Base-by-base conservation (phyloP, 2,113 vertebrate genomes). In the Sceloporus tristichus region DNA sequence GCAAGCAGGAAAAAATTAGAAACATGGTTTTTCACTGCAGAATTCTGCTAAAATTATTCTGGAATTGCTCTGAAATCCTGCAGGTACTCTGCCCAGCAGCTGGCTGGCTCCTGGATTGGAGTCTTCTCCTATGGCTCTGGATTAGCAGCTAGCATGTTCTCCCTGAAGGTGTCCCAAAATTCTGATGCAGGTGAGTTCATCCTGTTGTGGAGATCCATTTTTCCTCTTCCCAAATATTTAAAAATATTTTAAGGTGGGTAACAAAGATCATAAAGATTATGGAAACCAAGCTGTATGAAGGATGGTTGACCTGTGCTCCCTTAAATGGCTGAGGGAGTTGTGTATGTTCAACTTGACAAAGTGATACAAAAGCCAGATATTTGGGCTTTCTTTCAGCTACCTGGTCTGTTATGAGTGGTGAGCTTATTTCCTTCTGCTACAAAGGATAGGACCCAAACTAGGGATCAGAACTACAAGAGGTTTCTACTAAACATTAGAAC, bases 81-180 rank as follows among this genome's bases (percentile, higher is more conserved):
- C 65, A 97, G 97, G 9, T 93, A 90, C 68, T 96, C 97, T 1
- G 95, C 95, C 0, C 94, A 88, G 56, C 95, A 96, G 5, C 70
- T 97, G 91, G 96, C 97, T 0, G 96, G 96, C 34, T 95, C 94
- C 87, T 93, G 97, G 84, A 96, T 97, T 0, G 97, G 97, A 0
- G 96, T 96, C 48, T 97, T 97, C 91, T 97, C 97, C 85, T 97
- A 97, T 0, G 97, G 97, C 91, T 97, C 97, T 0, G 97, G 97
- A 4, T 93, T 97, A 89, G 96, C 97, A 0, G 97, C 97, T 78
- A 97, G 96, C 90, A 93, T 97, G 82, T 97, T 97, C 84, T 97
- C 97, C 19, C 90, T 97, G 25, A 93, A 90, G 0, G 97, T 93
- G 3, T 95, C 96, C 0, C 87, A 96, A 88, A 94, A 97, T 23